These are phyloP conservation scores for Drosophila tropicalis DNA, from an alignment of 1,140 invertebrate species.

Conservation along the genomic window DNA sequence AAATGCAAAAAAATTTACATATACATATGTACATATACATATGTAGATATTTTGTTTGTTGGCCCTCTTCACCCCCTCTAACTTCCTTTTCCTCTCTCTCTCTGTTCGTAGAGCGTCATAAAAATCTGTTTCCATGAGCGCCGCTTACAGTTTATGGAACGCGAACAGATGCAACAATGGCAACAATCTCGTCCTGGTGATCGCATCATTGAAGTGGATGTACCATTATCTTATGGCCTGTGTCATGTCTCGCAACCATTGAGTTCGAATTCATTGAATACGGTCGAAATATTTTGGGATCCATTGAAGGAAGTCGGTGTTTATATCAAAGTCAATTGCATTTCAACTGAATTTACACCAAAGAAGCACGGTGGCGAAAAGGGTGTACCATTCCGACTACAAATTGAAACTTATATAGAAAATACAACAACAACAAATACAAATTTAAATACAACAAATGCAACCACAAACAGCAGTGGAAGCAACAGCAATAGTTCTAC, in stretches of 20 bases:
- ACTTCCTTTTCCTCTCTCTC: not conserved
- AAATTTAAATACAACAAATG: slow-evolving; percentile 20
- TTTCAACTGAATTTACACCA: slow-evolving; percentile 98
- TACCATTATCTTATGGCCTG: slow-evolving; percentile 96
- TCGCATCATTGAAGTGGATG: slow-evolving; percentile 95
- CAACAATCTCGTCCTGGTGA: slow-evolving; percentile 93
- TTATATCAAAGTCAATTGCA: slow-evolving; percentile 97
- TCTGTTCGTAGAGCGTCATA: slow-evolving; percentile 89
- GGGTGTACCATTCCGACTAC: slow-evolving; percentile 97
- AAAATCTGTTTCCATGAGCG: slow-evolving; percentile 98
- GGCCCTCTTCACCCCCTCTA: not conserved
- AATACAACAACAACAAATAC: slow-evolving; percentile 66
- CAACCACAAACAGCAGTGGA: slow-evolving; percentile 10
- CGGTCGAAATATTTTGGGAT: slow-evolving; percentile 96
- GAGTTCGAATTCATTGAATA: slow-evolving; percentile 88
- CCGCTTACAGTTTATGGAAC: slow-evolving; percentile 97
- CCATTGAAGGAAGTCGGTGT: slow-evolving; percentile 97
- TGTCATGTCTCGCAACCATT: slow-evolving; percentile 91
- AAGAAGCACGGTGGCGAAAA: slow-evolving; percentile 99
- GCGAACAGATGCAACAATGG: slow-evolving; percentile 96
- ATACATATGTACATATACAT: slow-evolving; percentile 18
- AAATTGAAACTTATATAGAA: slow-evolving; percentile 92
- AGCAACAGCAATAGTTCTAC: slow-evolving; percentile 23
- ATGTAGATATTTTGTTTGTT: slow-evolving; percentile 16
- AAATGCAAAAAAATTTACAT: slow-evolving; percentile 6